Evolutionary conservation across 2,888 invertebrate genomes (phyloP).

Genomic region (Palloptera scutellata): DNA sequence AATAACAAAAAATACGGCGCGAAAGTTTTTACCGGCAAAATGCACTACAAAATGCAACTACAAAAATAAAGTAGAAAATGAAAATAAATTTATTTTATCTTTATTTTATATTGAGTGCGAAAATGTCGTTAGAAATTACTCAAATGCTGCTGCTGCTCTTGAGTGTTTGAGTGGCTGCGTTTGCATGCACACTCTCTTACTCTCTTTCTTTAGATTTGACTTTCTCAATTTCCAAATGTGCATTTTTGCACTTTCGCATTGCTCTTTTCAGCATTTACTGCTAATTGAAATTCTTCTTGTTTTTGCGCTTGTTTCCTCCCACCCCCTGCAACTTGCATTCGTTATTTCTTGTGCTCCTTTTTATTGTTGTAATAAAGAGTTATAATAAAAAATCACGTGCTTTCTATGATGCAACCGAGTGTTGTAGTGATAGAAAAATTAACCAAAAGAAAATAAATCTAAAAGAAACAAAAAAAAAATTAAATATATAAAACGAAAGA

Average conservation of each 20-base stretch:
- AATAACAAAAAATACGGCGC: not conserved
- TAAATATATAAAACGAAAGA: conserved; percentile 29
- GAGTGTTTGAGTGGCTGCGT: not conserved
- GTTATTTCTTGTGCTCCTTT: conserved; percentile 10
- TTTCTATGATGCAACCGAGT: conserved; percentile 36
- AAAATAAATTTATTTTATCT: conserved; percentile 12
- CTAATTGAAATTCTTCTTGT: not conserved
- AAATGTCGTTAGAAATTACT: not conserved
- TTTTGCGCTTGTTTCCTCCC: not conserved
- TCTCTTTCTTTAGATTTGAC: not conserved
- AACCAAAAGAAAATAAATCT: conserved; percentile 29
- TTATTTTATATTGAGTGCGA: not conserved
- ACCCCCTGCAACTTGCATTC: not conserved
- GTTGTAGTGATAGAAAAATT: conserved; percentile 9
- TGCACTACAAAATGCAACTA: conserved; percentile 8
- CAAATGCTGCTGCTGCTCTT: not conserved
- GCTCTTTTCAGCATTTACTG: not conserved
- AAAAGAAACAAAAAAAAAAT: conserved; percentile 24
- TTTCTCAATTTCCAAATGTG: conserved; percentile 4
- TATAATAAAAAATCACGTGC: conserved; percentile 39
- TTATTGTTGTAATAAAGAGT: conserved; percentile 20
- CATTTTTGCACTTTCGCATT: not conserved
- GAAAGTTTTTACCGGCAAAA: conserved; percentile 23
- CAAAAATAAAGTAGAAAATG: conserved; percentile 3
- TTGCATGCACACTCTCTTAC: conserved; percentile 1